phyloP scores from a whole-genome alignment of 1,140 invertebrate genomes.

The Drosophila pruinosa region DNA sequence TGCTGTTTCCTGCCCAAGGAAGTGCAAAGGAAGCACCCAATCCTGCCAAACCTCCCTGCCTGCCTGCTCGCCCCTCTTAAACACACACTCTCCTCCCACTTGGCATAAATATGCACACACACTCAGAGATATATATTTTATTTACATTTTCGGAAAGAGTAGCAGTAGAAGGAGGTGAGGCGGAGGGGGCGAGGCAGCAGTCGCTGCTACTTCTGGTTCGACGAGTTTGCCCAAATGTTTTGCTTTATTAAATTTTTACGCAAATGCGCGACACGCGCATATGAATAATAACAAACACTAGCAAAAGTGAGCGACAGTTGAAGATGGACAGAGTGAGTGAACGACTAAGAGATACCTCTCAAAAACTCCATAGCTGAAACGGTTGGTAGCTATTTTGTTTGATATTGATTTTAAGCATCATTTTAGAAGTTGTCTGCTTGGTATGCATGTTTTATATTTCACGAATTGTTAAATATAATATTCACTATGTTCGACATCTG shows the following conservation, averaged over 20 bases:
- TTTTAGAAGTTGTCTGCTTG: too few species aligned
- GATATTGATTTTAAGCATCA: too few species aligned
- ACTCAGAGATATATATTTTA: constrained; percentile 27
- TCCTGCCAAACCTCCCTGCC: not conserved
- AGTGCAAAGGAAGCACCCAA: constrained; percentile 6
- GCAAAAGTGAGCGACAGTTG: not conserved
- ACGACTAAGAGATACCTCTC: not conserved
- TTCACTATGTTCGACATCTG: too few species aligned
- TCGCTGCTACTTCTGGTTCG: constrained; percentile 34
- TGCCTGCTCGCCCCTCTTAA: not conserved
- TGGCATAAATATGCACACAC: constrained; percentile 9
- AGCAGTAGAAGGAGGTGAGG: not conserved
- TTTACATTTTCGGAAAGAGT: constrained; percentile 13
- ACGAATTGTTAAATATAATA: too few species aligned
- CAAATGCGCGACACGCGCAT: constrained; percentile 73
- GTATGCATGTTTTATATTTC: too few species aligned
- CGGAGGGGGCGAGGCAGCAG: constrained; percentile 16
- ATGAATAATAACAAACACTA: constrained; percentile 67
- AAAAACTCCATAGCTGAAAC: not conserved
- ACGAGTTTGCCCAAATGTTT: constrained; percentile 52
- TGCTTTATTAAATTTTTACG: constrained; percentile 80
- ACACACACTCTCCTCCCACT: not conserved
- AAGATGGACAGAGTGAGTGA: not conserved
- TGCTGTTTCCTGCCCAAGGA: constrained; percentile 56
- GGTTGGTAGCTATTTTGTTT: not conserved